Conservation (phyloP, 2,797 vertebrate genomes). For the Ispidina lecontei region DNA sequence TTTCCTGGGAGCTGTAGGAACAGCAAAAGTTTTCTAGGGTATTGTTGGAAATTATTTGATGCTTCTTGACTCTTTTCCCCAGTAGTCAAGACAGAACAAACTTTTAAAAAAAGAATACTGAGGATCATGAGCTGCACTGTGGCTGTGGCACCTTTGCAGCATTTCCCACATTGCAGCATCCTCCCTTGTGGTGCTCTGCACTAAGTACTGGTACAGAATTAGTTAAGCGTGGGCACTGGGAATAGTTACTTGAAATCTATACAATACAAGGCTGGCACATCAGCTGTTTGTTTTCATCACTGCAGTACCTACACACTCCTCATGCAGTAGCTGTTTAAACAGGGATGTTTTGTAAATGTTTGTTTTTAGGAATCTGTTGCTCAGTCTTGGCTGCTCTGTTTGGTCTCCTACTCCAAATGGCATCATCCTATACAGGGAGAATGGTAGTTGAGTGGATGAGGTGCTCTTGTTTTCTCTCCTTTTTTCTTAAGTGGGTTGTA, state of each 20-base stretch:
- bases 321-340: background rate
- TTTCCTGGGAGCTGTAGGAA: background rate
- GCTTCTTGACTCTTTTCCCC: background rate
- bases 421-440: background rate
- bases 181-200: background rate
- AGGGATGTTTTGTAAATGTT: background rate
- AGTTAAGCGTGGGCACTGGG: background rate
- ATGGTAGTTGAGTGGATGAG: background rate
- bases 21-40: background rate
- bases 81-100: background rate
- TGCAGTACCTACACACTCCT: background rate
- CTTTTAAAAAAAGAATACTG: background rate
- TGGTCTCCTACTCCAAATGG: background rate
- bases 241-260: background rate
- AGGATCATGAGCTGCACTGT: background rate
- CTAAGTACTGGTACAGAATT: background rate
- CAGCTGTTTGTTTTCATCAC: background rate
- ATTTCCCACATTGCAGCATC: background rate
- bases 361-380: background rate
- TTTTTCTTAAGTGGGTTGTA: background rate
- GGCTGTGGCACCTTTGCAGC: background rate
- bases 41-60: background rate
- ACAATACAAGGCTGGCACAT: rapidly evolving
- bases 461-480: too few species aligned
- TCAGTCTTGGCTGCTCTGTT: background rate